Evolutionary conservation across 1,140 invertebrate genomes (phyloP).

Genomic region (Oppia nitens): DNA sequence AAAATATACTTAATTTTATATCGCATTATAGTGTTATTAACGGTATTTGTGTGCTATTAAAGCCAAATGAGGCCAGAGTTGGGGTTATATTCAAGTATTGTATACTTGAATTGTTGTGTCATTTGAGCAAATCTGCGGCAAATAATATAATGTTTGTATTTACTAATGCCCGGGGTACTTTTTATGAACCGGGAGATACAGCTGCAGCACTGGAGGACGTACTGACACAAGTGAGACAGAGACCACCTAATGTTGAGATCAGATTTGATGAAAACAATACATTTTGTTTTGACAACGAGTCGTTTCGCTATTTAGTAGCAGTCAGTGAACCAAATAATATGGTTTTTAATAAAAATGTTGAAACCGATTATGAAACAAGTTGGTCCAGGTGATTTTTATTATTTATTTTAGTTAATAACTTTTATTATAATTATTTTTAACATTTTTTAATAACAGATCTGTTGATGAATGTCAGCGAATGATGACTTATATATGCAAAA

Average conservation of each 20-base stretch:
- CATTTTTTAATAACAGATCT: too few relatives aligned
- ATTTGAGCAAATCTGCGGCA: conserved; percentile 21
- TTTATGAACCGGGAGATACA: conserved; percentile 15
- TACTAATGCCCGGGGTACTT: conserved; percentile 13
- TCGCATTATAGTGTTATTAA: conserved; percentile 18
- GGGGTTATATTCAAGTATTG: conserved; percentile 18
- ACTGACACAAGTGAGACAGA: neutral
- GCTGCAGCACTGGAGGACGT: conserved; percentile 10
- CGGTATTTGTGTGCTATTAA: conserved; percentile 20
- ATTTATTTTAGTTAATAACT: too few relatives aligned
- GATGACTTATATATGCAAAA: neutral
- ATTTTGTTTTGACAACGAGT: neutral
- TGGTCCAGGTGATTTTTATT: too few relatives aligned
- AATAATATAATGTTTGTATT: conserved; percentile 24
- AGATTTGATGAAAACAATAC: neutral
- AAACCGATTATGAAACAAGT: neutral
- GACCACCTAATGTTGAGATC: neutral
- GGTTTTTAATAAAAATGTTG: neutral
- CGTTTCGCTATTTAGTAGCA: neutral
- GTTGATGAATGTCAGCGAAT: neutral
- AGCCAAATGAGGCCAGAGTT: conserved; percentile 17
- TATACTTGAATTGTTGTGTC: conserved; percentile 18
- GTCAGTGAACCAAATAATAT: neutral
- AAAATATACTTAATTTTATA: conserved; percentile 20
- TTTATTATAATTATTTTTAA: too few relatives aligned